phyloP scores from a whole-genome alignment of 2,113 vertebrate genomes.

The Pseudonaja textilis region DNA sequence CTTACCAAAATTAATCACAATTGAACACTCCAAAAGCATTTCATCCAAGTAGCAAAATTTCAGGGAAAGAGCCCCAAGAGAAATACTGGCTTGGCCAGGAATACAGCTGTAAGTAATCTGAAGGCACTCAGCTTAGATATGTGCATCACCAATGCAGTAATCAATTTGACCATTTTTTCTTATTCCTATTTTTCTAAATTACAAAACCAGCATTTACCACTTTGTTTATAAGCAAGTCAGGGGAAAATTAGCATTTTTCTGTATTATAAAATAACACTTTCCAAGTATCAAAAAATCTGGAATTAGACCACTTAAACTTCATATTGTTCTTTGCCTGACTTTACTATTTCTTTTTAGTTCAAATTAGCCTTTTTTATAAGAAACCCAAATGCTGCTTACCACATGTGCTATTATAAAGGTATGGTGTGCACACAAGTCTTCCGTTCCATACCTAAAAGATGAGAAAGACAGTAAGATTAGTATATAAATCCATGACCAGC shows the following conservation, averaged over 20 bases:
- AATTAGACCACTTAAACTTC: neutral
- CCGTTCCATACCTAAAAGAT: slow-evolving; percentile 82
- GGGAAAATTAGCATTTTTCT: neutral
- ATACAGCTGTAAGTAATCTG: neutral
- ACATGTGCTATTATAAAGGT: slow-evolving; percentile 79
- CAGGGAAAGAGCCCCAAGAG: neutral
- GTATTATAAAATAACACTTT: neutral
- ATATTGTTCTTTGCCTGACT: neutral
- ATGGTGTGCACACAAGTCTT: slow-evolving; percentile 91
- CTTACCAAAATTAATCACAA: neutral
- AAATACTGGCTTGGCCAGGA: neutral
- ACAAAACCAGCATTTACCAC: neutral
- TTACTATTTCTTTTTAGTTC: neutral
- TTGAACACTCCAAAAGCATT: neutral
- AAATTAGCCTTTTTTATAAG: neutral
- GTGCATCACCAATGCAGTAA: neutral
- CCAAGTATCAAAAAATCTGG: neutral
- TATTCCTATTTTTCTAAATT: neutral
- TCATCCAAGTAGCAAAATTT: neutral
- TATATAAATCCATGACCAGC: neutral
- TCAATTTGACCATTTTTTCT: neutral
- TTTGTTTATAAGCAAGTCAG: neutral
- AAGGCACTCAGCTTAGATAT: no score
- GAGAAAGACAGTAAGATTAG: slow-evolving; percentile 21
- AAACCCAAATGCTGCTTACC: slow-evolving; percentile 71